These are phyloP conservation scores for Aviceda subcristata DNA, from an alignment of 2,113 vertebrate genomes.

Conservation along the genomic window DNA sequence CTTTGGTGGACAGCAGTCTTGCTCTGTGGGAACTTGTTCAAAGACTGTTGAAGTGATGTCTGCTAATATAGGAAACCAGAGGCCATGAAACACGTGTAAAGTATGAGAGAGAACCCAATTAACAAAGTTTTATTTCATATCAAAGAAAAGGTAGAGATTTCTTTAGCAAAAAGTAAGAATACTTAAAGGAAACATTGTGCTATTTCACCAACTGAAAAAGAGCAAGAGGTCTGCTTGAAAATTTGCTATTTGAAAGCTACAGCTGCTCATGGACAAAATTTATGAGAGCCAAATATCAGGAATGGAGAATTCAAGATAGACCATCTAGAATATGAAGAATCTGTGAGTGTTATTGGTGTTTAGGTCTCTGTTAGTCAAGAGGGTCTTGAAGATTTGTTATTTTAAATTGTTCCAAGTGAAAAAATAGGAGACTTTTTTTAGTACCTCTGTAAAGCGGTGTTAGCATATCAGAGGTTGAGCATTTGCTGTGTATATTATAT, in stretches of 20 bases:
- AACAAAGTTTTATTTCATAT: not conserved
- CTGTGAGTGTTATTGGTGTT: not conserved
- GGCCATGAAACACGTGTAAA: accelerated
- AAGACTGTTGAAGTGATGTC: not conserved
- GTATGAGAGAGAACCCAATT: not conserved
- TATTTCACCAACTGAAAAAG: not conserved
- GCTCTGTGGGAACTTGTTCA: not conserved
- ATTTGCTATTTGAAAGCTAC: not conserved
- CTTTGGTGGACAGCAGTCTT: not conserved
- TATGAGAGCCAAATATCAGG: not conserved
- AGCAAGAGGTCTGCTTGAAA: not conserved
- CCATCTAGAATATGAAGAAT: not conserved
- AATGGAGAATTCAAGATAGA: not conserved
- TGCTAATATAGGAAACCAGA: not conserved
- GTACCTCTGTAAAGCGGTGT: not conserved
- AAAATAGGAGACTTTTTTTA: not conserved
- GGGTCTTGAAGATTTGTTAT: not conserved
- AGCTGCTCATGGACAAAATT: not conserved
- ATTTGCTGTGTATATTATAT: not conserved
- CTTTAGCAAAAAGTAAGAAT: not conserved
- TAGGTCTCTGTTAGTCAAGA: not conserved
- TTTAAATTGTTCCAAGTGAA: not conserved
- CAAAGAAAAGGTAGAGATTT: not conserved
- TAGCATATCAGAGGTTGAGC: not conserved
- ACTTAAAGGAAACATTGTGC: not conserved